Evolutionary conservation across 2,113 vertebrate species (phyloP).

Genomic region (Cephalophus harveyi): DNA sequence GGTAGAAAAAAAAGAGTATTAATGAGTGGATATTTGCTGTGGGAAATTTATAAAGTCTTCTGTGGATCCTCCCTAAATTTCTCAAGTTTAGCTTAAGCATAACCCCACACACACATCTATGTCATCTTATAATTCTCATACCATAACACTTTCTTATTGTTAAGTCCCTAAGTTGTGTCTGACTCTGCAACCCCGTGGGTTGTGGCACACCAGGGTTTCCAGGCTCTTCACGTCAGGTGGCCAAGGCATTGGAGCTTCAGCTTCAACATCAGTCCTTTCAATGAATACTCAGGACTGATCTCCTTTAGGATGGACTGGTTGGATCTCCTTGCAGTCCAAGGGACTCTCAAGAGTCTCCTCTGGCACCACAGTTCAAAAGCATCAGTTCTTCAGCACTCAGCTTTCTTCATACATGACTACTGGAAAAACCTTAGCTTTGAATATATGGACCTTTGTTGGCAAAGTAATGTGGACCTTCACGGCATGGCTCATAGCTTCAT

Average conservation of each 20-base stretch:
- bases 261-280: too few relatives aligned
- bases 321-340: background rate
- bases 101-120: rapidly evolving
- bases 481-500: background rate
- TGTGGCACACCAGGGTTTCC: too few relatives aligned
- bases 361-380: background rate
- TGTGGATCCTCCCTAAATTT: background rate
- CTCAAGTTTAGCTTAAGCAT: background rate
- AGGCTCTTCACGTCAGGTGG: too few relatives aligned
- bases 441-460: background rate
- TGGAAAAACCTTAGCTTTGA: background rate
- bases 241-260: too few relatives aligned
- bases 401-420: background rate
- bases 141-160: too few relatives aligned
- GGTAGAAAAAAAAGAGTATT: background rate
- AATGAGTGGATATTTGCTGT: too few relatives aligned
- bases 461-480: background rate
- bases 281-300: background rate
- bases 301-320: background rate
- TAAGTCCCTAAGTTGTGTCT: too few relatives aligned
- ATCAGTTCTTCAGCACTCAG: background rate
- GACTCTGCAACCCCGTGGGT: too few relatives aligned
- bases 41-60: background rate
- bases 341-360: background rate
- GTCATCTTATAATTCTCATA: background rate